Base-by-base conservation (phyloP, 1,140 invertebrate genomes). In the Drosophila quadrilineata region DNA sequence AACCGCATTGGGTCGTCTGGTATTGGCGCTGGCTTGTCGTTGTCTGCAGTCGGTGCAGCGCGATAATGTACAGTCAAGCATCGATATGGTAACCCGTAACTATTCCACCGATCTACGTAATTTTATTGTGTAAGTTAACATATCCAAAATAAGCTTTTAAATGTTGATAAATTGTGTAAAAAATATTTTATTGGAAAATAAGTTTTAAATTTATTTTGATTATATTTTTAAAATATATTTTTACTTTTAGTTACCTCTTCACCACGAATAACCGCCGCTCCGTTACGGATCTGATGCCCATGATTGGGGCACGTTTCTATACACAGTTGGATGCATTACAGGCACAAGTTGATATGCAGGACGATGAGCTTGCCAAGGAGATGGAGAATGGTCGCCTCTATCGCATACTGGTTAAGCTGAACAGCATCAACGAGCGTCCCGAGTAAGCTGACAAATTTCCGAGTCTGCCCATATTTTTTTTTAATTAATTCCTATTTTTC, bases 281-380 rank as follows among this genome's bases (percentile, higher is more conserved):
- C 68, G 95, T 99, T 10, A 98, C 97, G 71, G 98, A 99, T 91
- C 92, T 99, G 60, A 99, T 99, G 98, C 98, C 98, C 6, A 99
- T 99, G 97, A 99, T 99, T 82, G 98, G 98, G 28, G 98, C 98
- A 5, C 91, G 97, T 62, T 99, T 99, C 91, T 99, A 99, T 89
- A 97, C 95, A 2, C 97, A 99, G 90, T 91, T 99, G 70, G 98
- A 99, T 90, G 94, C 95, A 2, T 92, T 96, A 4, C 96, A 98
- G 80, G 91, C 95, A 31, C 94, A 96, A 46, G 94, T 94, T 17
- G 98, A 99, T 89, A 93, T 95, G 10, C 91, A 98, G 36, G 97
- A 99, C 75, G 94, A 96, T 62, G 97, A 99, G 88, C 89, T 99
- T 22, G 92, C 95, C 1, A 97, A 96, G 90, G 98, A 99, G 90